Evolutionary conservation across 2,888 invertebrate genomes (phyloP).

Genomic region (Nomada fucata): DNA sequence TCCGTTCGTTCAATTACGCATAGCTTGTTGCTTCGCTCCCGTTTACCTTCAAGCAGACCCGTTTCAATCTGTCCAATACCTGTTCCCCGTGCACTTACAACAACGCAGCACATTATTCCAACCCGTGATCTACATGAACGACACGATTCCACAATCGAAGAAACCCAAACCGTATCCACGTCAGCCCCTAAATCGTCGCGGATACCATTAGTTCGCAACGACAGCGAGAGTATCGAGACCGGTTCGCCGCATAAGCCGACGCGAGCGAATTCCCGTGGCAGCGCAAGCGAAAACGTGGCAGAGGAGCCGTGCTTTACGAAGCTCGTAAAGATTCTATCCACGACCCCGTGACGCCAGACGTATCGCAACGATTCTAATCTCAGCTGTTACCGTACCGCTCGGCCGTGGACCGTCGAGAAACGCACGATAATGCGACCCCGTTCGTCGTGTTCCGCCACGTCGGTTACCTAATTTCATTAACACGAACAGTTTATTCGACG

Average conservation of each 20-base stretch:
- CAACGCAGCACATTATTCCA: no score
- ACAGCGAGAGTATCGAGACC: slow-evolving; percentile 26
- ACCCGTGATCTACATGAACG: neutral
- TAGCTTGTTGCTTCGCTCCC: no score
- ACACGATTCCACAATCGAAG: slow-evolving; percentile 4
- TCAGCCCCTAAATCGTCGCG: neutral
- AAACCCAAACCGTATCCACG: neutral
- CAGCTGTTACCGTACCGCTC: slow-evolving; percentile 33
- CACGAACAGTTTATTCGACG: slow-evolving; percentile 47
- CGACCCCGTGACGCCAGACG: slow-evolving; percentile 11
- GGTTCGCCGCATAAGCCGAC: slow-evolving; percentile 40
- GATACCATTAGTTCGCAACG: slow-evolving; percentile 42
- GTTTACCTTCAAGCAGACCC: no score
- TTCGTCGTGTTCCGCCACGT: slow-evolving; percentile 14
- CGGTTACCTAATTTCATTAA: slow-evolving; percentile 50
- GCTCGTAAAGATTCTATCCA: slow-evolving; percentile 69
- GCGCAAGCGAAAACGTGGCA: slow-evolving; percentile 51
- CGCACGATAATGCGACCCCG: slow-evolving; percentile 35
- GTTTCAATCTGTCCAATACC: no score
- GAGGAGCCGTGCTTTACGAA: slow-evolving; percentile 53
- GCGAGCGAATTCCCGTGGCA: slow-evolving; percentile 16
- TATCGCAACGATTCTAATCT: slow-evolving; percentile 71
- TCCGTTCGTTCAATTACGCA: no score
- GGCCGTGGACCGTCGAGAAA: slow-evolving; percentile 10
- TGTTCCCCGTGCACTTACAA: no score